Conservation (phyloP, 2,888 invertebrate genomes). For the Euzophera pinguis region DNA sequence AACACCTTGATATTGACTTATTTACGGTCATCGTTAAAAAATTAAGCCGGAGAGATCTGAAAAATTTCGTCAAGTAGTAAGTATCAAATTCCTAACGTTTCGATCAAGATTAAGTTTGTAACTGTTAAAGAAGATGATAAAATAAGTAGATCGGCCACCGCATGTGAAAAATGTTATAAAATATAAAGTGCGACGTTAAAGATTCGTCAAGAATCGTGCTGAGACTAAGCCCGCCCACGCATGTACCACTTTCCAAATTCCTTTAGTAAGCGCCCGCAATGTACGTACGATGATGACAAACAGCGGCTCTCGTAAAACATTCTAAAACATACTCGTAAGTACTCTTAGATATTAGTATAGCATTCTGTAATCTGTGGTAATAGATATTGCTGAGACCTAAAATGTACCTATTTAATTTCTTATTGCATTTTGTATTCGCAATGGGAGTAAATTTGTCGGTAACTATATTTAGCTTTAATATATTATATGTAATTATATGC, state of each 20-base stretch:
- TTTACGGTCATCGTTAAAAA: conserved; percentile 9
- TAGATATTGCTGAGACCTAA: too few relatives aligned
- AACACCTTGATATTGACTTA: background rate
- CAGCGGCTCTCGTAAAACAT: conserved; percentile 14
- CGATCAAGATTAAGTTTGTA: conserved; percentile 11
- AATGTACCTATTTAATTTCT: too few relatives aligned
- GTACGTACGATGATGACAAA: conserved; percentile 50
- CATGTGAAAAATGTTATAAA: conserved; percentile 63
- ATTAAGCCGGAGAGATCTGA: background rate
- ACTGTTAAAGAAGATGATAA: conserved; percentile 14
- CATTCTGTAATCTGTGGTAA: too few relatives aligned
- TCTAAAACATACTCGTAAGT: too few relatives aligned
- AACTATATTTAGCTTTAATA: too few relatives aligned
- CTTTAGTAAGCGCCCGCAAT: conserved; percentile 70
- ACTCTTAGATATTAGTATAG: too few relatives aligned
- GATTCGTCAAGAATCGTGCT: conserved; percentile 69
- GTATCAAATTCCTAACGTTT: conserved; percentile 12
- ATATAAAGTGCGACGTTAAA: conserved; percentile 67
- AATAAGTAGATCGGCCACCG: conserved; percentile 33
- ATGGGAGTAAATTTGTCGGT: too few relatives aligned
- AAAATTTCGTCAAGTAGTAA: background rate
- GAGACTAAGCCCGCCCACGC: conserved; percentile 75
- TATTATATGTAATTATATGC: too few relatives aligned
- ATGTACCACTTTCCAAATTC: conserved; percentile 77
- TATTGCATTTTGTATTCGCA: too few relatives aligned